Conservation (phyloP, 23 tunicate species). For the Clavelina lepadiformis region DNA sequence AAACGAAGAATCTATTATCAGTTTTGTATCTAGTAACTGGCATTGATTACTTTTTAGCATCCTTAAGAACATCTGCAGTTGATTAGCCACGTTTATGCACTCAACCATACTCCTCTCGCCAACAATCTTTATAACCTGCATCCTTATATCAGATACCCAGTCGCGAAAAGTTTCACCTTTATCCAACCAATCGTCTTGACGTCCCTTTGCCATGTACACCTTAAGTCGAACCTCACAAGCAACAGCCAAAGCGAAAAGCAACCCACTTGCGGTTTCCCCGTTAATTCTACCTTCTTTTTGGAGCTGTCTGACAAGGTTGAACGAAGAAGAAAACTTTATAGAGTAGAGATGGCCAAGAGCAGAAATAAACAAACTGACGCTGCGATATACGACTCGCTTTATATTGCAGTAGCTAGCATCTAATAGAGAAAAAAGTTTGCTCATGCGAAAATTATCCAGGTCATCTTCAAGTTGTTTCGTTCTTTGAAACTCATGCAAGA, state of each 20-base stretch:
- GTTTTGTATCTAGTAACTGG: too few relatives aligned
- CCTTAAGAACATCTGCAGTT: not conserved
- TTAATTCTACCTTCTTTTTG: not conserved
- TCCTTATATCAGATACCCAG: not conserved
- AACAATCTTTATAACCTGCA: not conserved
- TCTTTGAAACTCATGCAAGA: not conserved
- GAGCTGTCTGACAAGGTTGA: conserved; percentile 1
- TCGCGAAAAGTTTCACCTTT: not conserved
- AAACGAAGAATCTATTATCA: too few relatives aligned
- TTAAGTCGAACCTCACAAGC: conserved; percentile 22
- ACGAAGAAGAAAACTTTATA: conserved; percentile 2
- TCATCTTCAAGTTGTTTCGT: not conserved
- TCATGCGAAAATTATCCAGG: not conserved
- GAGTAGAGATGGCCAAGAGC: not conserved
- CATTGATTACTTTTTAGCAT: too few relatives aligned
- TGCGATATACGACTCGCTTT: conserved; percentile 23
- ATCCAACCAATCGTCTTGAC: conserved; percentile 19
- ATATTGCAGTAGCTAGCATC: too few relatives aligned
- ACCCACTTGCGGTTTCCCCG: not conserved
- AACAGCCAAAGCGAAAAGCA: conserved; percentile 11
- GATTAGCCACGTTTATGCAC: not conserved
- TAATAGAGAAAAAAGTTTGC: too few relatives aligned
- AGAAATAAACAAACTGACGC: conserved; percentile 10
- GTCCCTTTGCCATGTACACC: conserved; percentile 11
- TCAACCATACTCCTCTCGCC: conserved; percentile 22